Conservation (phyloP, 2,888 invertebrate genomes). For the Podabrus alpinus region DNA sequence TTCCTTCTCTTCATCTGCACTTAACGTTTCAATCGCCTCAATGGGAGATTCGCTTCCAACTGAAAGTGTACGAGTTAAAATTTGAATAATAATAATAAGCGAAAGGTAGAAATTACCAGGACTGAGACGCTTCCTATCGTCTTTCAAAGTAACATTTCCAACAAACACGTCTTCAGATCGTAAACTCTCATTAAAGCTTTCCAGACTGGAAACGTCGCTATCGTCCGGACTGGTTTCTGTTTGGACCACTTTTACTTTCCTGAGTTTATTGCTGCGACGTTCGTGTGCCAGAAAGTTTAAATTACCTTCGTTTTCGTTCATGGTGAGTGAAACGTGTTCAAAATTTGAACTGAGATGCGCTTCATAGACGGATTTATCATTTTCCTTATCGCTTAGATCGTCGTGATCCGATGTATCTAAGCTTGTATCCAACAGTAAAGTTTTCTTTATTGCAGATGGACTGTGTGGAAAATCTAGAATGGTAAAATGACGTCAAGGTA, state of each 20-base stretch:
- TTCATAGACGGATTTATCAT: constrained; percentile 58
- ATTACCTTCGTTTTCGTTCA: constrained; percentile 57
- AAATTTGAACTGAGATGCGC: constrained; percentile 58
- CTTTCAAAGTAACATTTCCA: constrained; percentile 41
- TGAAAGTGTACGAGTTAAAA: neutral
- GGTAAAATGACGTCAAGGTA: neutral
- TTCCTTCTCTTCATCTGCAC: constrained; percentile 74
- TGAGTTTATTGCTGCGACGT: constrained; percentile 51
- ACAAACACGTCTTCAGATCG: constrained; percentile 59
- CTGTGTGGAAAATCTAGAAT: constrained; percentile 60
- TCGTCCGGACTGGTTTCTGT: constrained; percentile 44
- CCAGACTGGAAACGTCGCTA: constrained; percentile 54
- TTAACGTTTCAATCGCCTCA: constrained; percentile 74
- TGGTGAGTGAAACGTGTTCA: constrained; percentile 56
- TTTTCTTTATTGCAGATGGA: constrained; percentile 60
- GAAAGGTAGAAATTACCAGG: neutral
- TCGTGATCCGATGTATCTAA: constrained; percentile 58
- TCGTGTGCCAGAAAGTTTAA: constrained; percentile 53
- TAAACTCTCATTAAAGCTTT: constrained; percentile 53
- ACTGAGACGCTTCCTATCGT: constrained; percentile 18
- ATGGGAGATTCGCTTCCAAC: constrained; percentile 44
- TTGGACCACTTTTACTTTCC: constrained; percentile 50
- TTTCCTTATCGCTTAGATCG: constrained; percentile 55
- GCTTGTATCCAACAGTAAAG: constrained; percentile 61
- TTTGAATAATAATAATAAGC: neutral